Conservation (phyloP, 2,797 vertebrate species). For the Syndactyla subalaris region DNA sequence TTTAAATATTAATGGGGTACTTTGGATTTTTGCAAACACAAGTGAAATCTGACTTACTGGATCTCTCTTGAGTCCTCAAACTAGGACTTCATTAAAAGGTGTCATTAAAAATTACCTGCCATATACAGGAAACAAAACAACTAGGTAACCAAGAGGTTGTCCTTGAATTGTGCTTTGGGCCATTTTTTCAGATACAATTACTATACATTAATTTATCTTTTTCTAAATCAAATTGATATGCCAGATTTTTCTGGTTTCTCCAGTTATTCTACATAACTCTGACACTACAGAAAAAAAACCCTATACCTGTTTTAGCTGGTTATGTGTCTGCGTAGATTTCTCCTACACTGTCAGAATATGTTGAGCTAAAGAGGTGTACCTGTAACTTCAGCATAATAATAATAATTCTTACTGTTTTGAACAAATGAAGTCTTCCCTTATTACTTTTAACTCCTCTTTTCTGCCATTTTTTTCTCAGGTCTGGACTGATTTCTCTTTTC, state of each 20-base stretch:
- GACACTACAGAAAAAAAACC: neutral
- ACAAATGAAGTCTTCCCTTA: neutral
- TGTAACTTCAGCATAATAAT: neutral
- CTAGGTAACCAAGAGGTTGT: neutral
- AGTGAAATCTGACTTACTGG: neutral
- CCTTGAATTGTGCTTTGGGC: neutral
- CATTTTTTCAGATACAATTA: neutral
- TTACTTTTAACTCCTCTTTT: neutral
- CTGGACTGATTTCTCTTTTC: neutral
- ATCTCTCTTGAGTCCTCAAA: neutral
- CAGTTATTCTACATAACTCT: neutral
- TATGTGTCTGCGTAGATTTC: neutral
- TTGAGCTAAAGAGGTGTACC: neutral
- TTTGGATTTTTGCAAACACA: neutral
- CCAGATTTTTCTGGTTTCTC: neutral
- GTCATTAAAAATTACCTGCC: neutral
- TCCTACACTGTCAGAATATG: neutral
- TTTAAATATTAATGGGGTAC: neutral
- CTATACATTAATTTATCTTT: neutral
- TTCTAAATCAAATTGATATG: neutral
- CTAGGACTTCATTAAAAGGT: neutral
- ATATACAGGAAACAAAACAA: neutral
- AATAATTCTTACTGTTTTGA: neutral
- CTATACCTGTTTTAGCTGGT: neutral
- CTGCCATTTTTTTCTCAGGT: neutral